Evolutionary conservation across 2,888 invertebrate species (phyloP).

Genomic region (Epirrita christyi): DNA sequence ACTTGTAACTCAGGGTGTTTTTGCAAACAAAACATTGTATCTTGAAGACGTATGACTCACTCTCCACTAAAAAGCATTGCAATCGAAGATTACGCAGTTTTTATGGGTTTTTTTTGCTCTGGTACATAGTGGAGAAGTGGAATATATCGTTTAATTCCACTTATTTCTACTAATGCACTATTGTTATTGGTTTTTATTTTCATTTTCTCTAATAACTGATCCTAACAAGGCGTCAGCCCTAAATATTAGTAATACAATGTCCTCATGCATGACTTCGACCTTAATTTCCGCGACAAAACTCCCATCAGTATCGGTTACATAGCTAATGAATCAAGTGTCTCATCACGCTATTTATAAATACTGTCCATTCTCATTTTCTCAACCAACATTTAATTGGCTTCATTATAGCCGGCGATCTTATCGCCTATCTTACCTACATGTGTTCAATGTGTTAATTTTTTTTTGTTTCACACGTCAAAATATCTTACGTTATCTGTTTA

Average conservation of each 20-base stretch:
- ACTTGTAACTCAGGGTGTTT: too few relatives aligned
- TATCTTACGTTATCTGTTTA: constrained; percentile 62
- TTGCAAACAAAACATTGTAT: too few relatives aligned
- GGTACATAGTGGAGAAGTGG: too few relatives aligned
- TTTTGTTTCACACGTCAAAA: constrained; percentile 67
- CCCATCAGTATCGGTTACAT: constrained; percentile 13
- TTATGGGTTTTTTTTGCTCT: too few relatives aligned
- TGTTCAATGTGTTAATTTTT: constrained; percentile 51
- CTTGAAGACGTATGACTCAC: too few relatives aligned
- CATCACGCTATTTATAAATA: constrained; percentile 26
- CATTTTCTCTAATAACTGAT: too few relatives aligned
- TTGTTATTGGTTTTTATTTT: too few relatives aligned
- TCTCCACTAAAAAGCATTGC: too few relatives aligned
- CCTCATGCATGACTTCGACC: not conserved
- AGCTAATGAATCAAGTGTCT: constrained; percentile 14
- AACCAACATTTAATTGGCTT: constrained; percentile 42
- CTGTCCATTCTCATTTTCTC: constrained; percentile 40
- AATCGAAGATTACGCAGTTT: too few relatives aligned
- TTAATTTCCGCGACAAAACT: constrained; percentile 9
- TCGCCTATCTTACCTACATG: constrained; percentile 49
- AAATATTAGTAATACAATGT: not conserved
- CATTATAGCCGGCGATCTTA: constrained; percentile 47
- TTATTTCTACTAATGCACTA: too few relatives aligned
- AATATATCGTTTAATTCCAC: too few relatives aligned
- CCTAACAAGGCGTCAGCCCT: too few relatives aligned